Percentiles rank a stretch among this genome's conserved stretches.
Evolutionary conservation across 1,140 invertebrate genomes (phyloP).

Genomic region (Xylocopa sonorina): DNA sequence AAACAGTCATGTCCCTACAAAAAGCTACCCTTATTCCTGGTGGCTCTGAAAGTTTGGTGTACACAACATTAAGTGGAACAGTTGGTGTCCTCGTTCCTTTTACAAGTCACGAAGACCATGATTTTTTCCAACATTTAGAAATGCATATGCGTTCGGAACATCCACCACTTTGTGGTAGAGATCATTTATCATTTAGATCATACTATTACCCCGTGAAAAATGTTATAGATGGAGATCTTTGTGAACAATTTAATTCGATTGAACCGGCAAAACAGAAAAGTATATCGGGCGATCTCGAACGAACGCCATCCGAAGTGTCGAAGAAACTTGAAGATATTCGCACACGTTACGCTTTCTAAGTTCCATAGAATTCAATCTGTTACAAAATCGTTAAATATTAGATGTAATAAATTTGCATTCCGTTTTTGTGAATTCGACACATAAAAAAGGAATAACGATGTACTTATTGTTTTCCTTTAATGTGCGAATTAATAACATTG

Average conservation of each 20-base stretch:
- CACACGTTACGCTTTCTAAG: constrained; percentile 96
- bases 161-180: constrained; percentile 96
- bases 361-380: background rate
- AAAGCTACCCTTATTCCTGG: constrained; percentile 98
- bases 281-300: constrained; percentile 96
- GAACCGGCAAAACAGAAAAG: constrained; percentile 96
- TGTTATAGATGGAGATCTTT: constrained; percentile 99
- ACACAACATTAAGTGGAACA: constrained; percentile 97
- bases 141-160: constrained; percentile 99
- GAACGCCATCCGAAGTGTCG: constrained; percentile 97
- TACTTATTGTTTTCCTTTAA: constrained; percentile 4
- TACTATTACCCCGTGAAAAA: constrained; percentile 99
- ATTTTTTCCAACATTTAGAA: constrained; percentile 99
- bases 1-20: constrained; percentile 94
- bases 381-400: background rate
- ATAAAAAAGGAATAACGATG: background rate
- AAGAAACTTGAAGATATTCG: constrained; percentile 97
- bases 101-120: constrained; percentile 98
- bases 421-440: background rate
- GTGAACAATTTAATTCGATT: constrained; percentile 99
- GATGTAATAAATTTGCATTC: constrained; percentile 30
- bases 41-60: constrained; percentile 97
- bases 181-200: constrained; percentile 98
- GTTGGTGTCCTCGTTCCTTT: constrained; percentile 99
- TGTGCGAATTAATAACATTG: background rate